Percentiles rank a stretch among this genome's conserved stretches.
Conservation (phyloP, 2,113 vertebrate species). For the Candoia aspera region DNA sequence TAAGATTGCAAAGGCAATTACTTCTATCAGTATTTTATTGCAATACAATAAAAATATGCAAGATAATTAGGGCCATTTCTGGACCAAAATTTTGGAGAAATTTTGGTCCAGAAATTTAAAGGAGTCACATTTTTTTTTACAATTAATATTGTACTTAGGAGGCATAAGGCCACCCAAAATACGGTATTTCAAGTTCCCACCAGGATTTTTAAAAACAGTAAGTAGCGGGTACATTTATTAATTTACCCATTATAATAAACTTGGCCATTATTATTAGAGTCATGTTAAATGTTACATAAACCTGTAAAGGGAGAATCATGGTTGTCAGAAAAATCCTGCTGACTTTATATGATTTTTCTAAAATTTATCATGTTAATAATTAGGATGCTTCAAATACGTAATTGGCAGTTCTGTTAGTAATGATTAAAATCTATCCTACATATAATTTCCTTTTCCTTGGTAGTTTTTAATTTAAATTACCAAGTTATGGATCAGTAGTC, state of each 20-base stretch:
- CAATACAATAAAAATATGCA: background rate
- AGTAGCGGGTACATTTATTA: background rate
- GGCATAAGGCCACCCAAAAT: conserved; percentile 2
- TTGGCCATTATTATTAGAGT: conserved; percentile 46
- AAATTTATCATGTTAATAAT: conserved; percentile 38
- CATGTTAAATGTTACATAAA: conserved; percentile 43
- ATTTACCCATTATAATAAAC: background rate
- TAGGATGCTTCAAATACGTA: background rate
- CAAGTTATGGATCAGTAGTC: conserved; percentile 1
- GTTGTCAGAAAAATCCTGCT: background rate
- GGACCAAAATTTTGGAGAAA: no score
- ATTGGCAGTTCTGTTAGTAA: background rate
- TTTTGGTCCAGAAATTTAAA: background rate
- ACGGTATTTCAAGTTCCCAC: conserved; percentile 17
- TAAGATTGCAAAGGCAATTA: background rate
- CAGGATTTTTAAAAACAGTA: conserved; percentile 34
- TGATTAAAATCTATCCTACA: background rate
- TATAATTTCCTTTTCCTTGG: background rate
- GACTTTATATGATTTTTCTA: background rate
- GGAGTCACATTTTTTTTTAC: background rate
- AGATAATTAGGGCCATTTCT: background rate
- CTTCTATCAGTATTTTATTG: background rate
- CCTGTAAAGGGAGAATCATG: conserved; percentile 9
- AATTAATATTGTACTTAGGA: background rate
- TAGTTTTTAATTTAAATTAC: background rate